phyloP scores from a whole-genome alignment of 2,113 vertebrate species.

The Menidia beryllina region DNA sequence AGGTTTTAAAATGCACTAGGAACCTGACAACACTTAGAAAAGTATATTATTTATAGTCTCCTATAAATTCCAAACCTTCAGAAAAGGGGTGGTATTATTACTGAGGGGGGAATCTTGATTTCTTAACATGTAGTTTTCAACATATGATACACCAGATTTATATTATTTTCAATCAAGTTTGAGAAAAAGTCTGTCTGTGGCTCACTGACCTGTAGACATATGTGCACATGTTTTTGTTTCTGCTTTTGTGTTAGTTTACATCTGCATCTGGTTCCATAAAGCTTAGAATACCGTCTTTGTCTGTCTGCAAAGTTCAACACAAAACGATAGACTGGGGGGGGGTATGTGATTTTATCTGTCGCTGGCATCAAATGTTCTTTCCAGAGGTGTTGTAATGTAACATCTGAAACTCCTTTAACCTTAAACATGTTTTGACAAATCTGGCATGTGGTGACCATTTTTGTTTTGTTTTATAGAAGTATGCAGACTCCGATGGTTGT shows the following conservation, averaged over 20 bases:
- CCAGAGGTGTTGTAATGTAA: constrained; percentile 40
- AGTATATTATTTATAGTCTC: too few species aligned
- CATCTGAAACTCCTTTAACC: constrained; percentile 32
- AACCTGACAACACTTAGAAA: too few species aligned
- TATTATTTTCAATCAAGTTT: too few species aligned
- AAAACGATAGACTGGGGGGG: constrained; percentile 32
- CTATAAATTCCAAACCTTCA: neutral
- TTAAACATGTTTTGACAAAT: constrained; percentile 51
- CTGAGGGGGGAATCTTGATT: neutral
- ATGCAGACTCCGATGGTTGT: constrained; percentile 17
- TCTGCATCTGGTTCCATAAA: constrained; percentile 20
- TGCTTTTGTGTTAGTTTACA: constrained; percentile 6
- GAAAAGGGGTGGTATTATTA: neutral
- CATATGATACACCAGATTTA: too few species aligned
- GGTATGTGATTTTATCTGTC: constrained; percentile 35
- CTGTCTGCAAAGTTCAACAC: constrained; percentile 29
- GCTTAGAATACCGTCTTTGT: constrained; percentile 32
- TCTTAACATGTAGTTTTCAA: neutral
- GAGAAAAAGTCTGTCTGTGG: too few species aligned
- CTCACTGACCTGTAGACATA: too few species aligned
- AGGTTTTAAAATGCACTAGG: too few species aligned
- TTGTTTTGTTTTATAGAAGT: constrained; percentile 38
- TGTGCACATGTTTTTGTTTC: neutral
- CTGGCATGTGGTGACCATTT: constrained; percentile 22
- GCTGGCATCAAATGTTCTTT: constrained; percentile 31